phyloP scores from a whole-genome alignment of 2,888 invertebrate species.

The Hyles lineata region DNA sequence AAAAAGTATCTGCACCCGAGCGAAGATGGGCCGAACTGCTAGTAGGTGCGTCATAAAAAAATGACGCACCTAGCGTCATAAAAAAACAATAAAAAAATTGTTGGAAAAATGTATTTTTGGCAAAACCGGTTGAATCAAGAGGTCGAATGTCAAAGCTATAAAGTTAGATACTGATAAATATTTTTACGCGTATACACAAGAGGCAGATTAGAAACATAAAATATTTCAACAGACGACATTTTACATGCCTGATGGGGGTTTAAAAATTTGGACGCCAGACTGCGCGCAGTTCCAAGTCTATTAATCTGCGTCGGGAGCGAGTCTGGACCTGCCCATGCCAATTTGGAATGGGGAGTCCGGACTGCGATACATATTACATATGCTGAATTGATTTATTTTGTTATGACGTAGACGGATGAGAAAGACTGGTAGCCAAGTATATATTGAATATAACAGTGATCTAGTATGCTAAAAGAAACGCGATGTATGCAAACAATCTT shows the following conservation, averaged over 20 bases:
- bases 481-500: no score
- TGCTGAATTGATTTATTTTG: not conserved
- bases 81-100: not conserved
- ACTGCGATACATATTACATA: not conserved
- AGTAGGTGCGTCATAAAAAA: not conserved
- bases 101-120: not conserved
- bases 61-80: no score
- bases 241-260: not conserved
- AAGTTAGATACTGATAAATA: not conserved
- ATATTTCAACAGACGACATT: not conserved
- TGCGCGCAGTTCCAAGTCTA: slow-evolving; percentile 1
- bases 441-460: no score
- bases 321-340: slow-evolving; percentile 10
- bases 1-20: no score
- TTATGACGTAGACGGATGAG: not conserved
- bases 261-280: slow-evolving; percentile 18
- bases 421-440: no score
- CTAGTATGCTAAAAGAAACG: no score
- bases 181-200: not conserved
- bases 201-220: not conserved
- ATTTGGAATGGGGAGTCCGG: slow-evolving; percentile 5
- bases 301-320: slow-evolving; percentile 7
- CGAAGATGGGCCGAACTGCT: no score
- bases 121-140: not conserved
- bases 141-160: slow-evolving; percentile 1